Conservation (phyloP, 1,140 invertebrate species). For the Oncopodura yosiiana region DNA sequence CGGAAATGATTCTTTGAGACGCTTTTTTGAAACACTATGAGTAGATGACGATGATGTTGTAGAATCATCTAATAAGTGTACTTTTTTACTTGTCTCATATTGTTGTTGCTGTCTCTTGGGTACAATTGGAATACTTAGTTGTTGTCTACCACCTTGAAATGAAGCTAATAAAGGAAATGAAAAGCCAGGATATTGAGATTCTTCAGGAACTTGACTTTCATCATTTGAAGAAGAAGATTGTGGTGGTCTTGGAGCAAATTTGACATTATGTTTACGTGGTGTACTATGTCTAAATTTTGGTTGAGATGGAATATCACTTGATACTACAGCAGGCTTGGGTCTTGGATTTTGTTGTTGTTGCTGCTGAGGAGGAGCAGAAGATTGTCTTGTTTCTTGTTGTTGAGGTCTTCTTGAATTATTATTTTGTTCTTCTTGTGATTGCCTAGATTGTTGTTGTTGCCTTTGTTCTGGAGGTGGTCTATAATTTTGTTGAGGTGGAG, state of each 20-base stretch:
- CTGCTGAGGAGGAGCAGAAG: constrained; percentile 1
- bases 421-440: neutral
- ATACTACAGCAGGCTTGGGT: neutral
- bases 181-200: constrained; percentile 24
- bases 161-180: constrained; percentile 6
- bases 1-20: neutral
- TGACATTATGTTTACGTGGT: constrained; percentile 29
- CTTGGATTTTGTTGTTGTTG: neutral
- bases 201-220: constrained; percentile 24
- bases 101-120: neutral
- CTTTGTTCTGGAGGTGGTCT: neutral
- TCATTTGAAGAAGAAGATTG: constrained; percentile 6
- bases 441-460: neutral
- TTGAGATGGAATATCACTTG: neutral
- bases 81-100: neutral
- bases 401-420: neutral
- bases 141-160: neutral
- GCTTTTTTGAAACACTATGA: neutral
- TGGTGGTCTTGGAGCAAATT: constrained; percentile 21
- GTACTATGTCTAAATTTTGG: constrained; percentile 32
- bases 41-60: neutral
- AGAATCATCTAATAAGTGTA: neutral
- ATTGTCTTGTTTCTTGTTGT: neutral
- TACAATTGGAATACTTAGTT: neutral
- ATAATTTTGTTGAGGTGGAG: neutral